Conservation (phyloP, 2,113 vertebrate species). For the Hassar affinis region DNA sequence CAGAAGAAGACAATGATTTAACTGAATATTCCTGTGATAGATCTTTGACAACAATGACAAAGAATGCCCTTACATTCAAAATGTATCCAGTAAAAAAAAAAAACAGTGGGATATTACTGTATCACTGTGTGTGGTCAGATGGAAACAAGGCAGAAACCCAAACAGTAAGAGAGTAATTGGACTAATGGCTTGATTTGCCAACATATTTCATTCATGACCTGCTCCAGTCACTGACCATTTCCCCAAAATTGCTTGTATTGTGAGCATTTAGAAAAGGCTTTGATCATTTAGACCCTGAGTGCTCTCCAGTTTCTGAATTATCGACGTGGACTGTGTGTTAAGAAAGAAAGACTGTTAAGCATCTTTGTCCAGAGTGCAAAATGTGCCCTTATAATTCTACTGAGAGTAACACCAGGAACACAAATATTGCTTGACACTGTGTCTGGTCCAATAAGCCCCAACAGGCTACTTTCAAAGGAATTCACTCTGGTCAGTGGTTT, state of each 20-base stretch:
- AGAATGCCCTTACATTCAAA: no score
- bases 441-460: neutral
- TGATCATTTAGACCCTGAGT: conserved; percentile 8
- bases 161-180: neutral
- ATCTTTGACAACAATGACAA: neutral
- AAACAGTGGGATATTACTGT: neutral
- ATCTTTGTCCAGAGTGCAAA: neutral
- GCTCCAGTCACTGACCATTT: neutral
- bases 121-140: neutral
- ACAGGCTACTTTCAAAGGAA: neutral
- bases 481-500: neutral
- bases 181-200: neutral
- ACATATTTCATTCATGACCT: neutral
- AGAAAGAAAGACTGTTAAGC: neutral
- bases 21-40: neutral
- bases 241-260: neutral
- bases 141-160: neutral
- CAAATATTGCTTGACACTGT: neutral
- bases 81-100: neutral
- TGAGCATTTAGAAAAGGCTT: conserved; percentile 3
- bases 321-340: neutral
- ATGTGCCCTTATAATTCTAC: neutral
- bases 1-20: no score
- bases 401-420: neutral
- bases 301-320: neutral